A percentile compares a stretch with the other conserved stretches of the same genome.
phyloP scores from a whole-genome alignment of 1,140 invertebrate species.

The Zophobas atratus region DNA sequence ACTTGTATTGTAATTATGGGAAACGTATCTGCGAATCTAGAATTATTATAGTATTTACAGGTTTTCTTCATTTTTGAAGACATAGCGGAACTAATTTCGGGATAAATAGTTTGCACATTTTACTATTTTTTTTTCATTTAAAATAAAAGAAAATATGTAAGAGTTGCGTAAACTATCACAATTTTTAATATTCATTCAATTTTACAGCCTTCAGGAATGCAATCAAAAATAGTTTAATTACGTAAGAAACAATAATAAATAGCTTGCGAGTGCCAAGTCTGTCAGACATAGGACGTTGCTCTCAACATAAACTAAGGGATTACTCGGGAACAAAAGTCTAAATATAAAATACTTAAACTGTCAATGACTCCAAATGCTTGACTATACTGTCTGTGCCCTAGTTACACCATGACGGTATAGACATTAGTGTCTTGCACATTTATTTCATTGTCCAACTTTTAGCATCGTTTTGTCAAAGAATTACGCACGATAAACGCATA shows the following conservation, averaged over 20 bases:
- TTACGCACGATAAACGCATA: no score
- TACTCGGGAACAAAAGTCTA: slow-evolving; percentile 58
- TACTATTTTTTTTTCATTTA: no score
- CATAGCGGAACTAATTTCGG: no score
- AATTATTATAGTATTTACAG: no score
- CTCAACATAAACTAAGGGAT: slow-evolving; percentile 54
- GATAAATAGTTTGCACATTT: no score
- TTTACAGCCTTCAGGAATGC: slow-evolving; percentile 40
- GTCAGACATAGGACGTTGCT: slow-evolving; percentile 55
- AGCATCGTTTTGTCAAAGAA: background rate
- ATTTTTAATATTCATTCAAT: slow-evolving; percentile 45
- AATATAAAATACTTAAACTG: slow-evolving; percentile 56
- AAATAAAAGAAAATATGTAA: no score
- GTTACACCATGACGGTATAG: slow-evolving; percentile 1
- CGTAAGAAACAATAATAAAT: slow-evolving; percentile 57
- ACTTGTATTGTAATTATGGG: background rate
- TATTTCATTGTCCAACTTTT: no score
- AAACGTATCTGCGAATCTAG: no score
- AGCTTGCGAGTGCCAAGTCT: slow-evolving; percentile 54
- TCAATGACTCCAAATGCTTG: slow-evolving; percentile 55
- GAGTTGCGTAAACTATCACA: no score
- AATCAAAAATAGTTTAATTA: slow-evolving; percentile 56
- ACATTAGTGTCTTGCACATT: no score
- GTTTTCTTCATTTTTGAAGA: no score
- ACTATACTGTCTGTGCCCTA: slow-evolving; percentile 25